Percentiles rank a stretch among this genome's conserved stretches.
These are phyloP conservation scores for Oxygymnocypris stewartii DNA, from an alignment of 2,113 vertebrate species.

Conservation along the genomic window DNA sequence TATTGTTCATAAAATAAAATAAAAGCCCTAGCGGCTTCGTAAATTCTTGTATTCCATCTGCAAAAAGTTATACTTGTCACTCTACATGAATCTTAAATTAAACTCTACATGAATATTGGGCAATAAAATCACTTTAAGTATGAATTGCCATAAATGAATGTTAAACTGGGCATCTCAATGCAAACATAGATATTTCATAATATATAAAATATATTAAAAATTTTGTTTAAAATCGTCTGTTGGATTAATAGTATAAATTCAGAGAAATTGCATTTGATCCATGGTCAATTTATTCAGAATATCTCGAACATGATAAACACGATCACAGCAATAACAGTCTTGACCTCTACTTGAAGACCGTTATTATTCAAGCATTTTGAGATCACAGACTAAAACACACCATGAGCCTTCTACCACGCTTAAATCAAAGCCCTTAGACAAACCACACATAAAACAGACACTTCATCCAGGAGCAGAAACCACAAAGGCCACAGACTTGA, in stretches of 20 bases:
- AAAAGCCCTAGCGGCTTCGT: too few relatives aligned
- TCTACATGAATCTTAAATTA: neutral
- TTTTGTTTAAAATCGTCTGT: neutral
- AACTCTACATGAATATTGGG: too few relatives aligned
- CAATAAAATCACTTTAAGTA: too few relatives aligned
- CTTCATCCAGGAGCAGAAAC: neutral
- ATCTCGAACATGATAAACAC: neutral
- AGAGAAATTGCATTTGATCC: neutral
- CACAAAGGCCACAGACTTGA: constrained; percentile 43
- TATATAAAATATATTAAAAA: neutral
- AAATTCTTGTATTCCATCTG: too few relatives aligned
- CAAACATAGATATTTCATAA: too few relatives aligned
- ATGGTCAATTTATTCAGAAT: neutral
- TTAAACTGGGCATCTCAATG: neutral
- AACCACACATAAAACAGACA: constrained; percentile 22
- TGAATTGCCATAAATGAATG: neutral
- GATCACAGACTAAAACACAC: neutral
- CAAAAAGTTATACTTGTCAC: neutral
- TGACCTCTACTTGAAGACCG: neutral
- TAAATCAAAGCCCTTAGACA: neutral
- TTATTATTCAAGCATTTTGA: neutral
- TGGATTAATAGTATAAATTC: neutral
- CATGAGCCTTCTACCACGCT: neutral
- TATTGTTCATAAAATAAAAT: too few relatives aligned
- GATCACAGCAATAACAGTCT: neutral